Percentiles rank a stretch among this genome's conserved stretches.
Conservation (phyloP, 92 coral and sea anemone genomes). For the Desmophyllum pertusum region DNA sequence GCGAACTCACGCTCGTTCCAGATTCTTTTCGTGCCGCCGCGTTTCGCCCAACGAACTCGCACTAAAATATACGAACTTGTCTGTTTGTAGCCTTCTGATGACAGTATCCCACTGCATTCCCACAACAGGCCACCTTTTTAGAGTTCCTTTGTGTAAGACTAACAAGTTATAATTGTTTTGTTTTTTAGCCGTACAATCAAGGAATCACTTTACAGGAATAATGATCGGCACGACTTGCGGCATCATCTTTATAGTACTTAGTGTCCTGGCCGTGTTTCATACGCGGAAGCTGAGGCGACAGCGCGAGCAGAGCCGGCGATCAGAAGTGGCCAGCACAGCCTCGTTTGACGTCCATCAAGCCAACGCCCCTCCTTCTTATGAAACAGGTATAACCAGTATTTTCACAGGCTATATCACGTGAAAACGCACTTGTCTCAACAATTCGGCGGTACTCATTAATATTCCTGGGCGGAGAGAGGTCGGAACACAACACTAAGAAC, state of each 20-base stretch:
- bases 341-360: constrained; percentile 82
- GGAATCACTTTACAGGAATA: constrained; percentile 88
- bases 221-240: constrained; percentile 98
- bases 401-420: too few species aligned
- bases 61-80: too few species aligned
- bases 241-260: constrained; percentile 84
- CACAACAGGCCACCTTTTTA: background rate
- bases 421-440: background rate
- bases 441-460: too few species aligned
- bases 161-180: background rate
- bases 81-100: too few species aligned
- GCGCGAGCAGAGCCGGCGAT: constrained; percentile 63
- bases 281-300: constrained; percentile 72
- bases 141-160: background rate
- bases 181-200: constrained; percentile 42
- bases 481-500: too few species aligned
- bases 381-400: constrained; percentile 61
- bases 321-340: constrained; percentile 72
- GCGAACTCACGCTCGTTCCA: too few species aligned
- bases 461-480: too few species aligned
- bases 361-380: constrained; percentile 88
- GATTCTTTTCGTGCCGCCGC: too few species aligned
- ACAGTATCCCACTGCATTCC: too few species aligned
- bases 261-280: constrained; percentile 91
- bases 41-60: too few species aligned